These are phyloP conservation scores for Micrasema minimum DNA, from an alignment of 1,140 invertebrate genomes.

Conservation along the genomic window DNA sequence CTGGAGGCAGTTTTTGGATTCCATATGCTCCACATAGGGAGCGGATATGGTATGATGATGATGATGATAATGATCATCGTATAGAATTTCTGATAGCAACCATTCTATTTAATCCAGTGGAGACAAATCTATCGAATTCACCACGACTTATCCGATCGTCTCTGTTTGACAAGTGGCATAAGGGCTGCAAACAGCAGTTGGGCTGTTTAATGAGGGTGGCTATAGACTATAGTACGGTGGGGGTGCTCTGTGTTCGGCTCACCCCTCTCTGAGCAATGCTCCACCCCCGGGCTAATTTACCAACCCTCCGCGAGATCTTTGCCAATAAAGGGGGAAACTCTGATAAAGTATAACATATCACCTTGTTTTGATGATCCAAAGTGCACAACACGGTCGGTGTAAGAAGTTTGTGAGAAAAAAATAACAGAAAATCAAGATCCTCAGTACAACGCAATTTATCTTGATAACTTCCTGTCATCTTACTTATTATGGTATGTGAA, in stretches of 20 bases:
- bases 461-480: too few species aligned
- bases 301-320: conserved; percentile 14
- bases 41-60: too few species aligned
- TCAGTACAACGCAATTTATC: too few species aligned
- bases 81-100: too few species aligned
- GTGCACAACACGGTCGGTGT: neutral
- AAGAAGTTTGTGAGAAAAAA: too few species aligned
- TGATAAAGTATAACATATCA: neutral
- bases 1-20: too few species aligned
- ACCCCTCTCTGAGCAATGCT: conserved; percentile 25
- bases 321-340: conserved; percentile 21
- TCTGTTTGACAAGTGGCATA: conserved; percentile 38
- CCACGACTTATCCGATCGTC: conserved; percentile 22
- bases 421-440: too few species aligned
- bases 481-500: too few species aligned
- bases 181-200: conserved; percentile 11
- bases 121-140: neutral
- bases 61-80: too few species aligned
- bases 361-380: conserved; percentile 1
- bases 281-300: conserved; percentile 32
- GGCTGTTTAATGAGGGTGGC: conserved; percentile 22
- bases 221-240: too few species aligned
- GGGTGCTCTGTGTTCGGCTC: too few species aligned
- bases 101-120: neutral
- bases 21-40: too few species aligned